Conservation (phyloP, 1,140 invertebrate species). For the Drosophila burlai region DNA sequence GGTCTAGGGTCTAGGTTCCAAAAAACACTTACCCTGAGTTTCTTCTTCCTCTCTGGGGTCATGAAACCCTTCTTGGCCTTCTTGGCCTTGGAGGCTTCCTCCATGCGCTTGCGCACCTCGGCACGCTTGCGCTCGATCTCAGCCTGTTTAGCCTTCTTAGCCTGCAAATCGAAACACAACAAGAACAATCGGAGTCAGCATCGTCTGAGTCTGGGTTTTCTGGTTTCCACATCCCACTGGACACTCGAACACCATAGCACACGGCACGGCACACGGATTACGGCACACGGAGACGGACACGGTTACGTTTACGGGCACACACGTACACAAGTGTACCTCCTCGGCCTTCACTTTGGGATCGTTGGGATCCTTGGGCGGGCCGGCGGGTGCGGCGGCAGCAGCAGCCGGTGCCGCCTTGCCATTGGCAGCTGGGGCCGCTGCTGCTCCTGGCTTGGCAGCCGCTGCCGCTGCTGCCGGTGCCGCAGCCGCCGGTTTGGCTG, state of each 20-base stretch:
- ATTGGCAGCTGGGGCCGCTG: slow-evolving; percentile 48
- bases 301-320: slow-evolving; percentile 56
- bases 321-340: slow-evolving; percentile 83
- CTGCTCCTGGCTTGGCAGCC: slow-evolving; percentile 50
- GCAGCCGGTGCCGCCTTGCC: slow-evolving; percentile 62
- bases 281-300: slow-evolving; percentile 13
- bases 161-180: slow-evolving; percentile 85
- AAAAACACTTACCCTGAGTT: slow-evolving; percentile 93
- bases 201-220: background rate
- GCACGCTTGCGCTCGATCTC: slow-evolving; percentile 97
- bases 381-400: slow-evolving; percentile 68
- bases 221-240: slow-evolving; percentile 1
- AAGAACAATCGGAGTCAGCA: slow-evolving; percentile 20
- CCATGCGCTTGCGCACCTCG: slow-evolving; percentile 97
- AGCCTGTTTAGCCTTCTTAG: slow-evolving; percentile 97
- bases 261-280: slow-evolving; percentile 9
- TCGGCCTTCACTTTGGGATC: slow-evolving; percentile 82
- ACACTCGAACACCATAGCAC: slow-evolving; percentile 9
- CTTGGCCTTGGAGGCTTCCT: slow-evolving; percentile 97
- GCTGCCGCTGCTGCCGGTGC: slow-evolving; percentile 54
- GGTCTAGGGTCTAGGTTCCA: background rate
- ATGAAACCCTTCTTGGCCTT: slow-evolving; percentile 99
- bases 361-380: slow-evolving; percentile 78
- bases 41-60: slow-evolving; percentile 99
- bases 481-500: slow-evolving; percentile 48